Evolutionary conservation across 2,888 invertebrate species (phyloP).

Genomic region (Seira sanloemensis): DNA sequence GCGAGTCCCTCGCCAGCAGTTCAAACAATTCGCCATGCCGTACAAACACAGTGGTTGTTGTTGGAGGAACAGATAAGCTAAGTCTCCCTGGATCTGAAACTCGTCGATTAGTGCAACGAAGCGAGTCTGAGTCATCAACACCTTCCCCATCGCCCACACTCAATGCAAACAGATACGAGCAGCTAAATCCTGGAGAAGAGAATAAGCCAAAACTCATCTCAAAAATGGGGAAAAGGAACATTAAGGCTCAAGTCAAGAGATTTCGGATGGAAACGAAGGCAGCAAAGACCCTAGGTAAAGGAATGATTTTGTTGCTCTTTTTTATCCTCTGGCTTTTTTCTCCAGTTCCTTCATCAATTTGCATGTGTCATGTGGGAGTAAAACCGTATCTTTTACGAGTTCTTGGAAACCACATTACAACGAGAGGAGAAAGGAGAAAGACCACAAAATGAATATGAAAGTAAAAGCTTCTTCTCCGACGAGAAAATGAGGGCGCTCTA

Average conservation of each 20-base stretch:
- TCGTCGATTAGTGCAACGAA: conserved; percentile 58
- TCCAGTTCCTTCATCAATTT: not conserved
- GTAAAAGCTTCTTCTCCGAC: not conserved
- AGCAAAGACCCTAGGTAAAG: conserved; percentile 91
- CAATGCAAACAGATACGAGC: conserved; percentile 69
- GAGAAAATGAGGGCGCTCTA: not conserved
- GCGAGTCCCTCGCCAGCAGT: conserved; percentile 49
- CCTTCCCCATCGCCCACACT: conserved; percentile 72
- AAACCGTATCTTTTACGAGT: no score
- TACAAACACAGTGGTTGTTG: conserved; percentile 8
- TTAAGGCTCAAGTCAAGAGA: conserved; percentile 90
- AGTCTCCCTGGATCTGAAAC: conserved; percentile 61
- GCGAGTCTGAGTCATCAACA: conserved; percentile 77
- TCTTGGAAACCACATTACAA: no score
- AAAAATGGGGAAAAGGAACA: conserved; percentile 91
- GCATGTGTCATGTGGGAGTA: not conserved
- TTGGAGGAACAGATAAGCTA: conserved; percentile 37
- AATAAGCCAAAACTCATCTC: conserved; percentile 76
- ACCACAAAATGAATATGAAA: not conserved
- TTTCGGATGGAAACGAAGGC: conserved; percentile 98
- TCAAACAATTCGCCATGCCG: conserved; percentile 45
- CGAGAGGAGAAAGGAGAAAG: not conserved
- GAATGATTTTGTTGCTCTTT: not conserved
- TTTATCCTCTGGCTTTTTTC: not conserved
- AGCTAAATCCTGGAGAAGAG: conserved; percentile 68